Evolutionary conservation across 2,113 vertebrate genomes (phyloP).

Genomic region (Semnornis frantzii): DNA sequence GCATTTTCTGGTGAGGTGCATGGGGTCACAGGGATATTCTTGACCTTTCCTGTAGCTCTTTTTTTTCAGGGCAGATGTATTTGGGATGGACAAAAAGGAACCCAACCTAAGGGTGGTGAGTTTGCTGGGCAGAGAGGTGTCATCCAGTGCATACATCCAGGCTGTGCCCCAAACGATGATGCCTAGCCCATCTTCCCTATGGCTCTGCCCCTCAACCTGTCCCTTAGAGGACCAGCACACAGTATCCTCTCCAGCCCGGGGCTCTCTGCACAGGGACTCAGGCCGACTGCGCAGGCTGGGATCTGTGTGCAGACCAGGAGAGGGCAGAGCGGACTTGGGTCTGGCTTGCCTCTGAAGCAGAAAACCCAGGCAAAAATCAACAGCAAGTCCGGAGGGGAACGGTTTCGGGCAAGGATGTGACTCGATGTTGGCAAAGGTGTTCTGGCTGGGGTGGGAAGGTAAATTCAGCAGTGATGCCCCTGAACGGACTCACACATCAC

Average conservation of each 20-base stretch:
- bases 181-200: background rate
- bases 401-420: background rate
- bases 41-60: background rate
- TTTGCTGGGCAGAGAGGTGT: background rate
- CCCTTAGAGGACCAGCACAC: background rate
- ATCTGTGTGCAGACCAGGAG: conserved; percentile 12
- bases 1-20: background rate
- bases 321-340: conserved; percentile 36
- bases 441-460: background rate
- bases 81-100: background rate
- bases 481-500: background rate
- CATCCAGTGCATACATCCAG: too few species aligned
- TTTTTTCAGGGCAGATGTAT: accelerated
- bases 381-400: background rate
- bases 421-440: background rate
- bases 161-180: accelerated
- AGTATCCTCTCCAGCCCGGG: accelerated
- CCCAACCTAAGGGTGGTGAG: background rate
- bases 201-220: background rate
- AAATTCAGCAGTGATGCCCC: accelerated
- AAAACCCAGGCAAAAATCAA: background rate
- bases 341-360: background rate
- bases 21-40: background rate
- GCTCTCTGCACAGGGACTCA: accelerated
- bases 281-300: background rate